Evolutionary conservation across 2,113 vertebrate species (phyloP), one percentile per base, ranked within the genome.

Genomic region (Vidua macroura): DNA sequence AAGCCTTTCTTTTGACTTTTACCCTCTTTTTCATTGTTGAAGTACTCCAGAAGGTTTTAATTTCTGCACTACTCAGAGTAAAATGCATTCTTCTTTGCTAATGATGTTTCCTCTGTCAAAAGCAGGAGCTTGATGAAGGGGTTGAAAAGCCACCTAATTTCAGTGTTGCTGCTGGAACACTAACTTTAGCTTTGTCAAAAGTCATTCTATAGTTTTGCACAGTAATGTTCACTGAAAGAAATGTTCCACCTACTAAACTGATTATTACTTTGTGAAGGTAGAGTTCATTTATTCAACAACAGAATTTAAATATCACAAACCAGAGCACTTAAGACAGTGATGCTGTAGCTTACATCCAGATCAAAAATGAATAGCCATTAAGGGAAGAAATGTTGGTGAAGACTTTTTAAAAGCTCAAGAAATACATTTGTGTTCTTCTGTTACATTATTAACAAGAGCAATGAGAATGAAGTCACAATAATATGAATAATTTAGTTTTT

Each of bases 371-470:
- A 74, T 19, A 67, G 59, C n/a, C 33, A 52, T 22, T 77, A 33
- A 46, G 8, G 3, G 15, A 33, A 15, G 37, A 52, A 74, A 46
- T 25, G 13, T 20, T 64, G 7, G 7, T 56, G 73, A 87, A 62
- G 55, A 85, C 20, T 66, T n/a, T 44, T 52, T 52, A 83, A 85
- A 31, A 80, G 49, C 41, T 62, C 20, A 88, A 69, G 67, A 86
- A 67, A 63, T 46, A 86, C 66, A 86, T n/a, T 5, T 48, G 20
- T 51, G 22, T 70, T 83, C 24, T 91, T 84, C 72, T 94, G 46
- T 86, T 93, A 80, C 85, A 94, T 95, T 90, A 92, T 90, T 94
- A 96, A 93, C 39, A 75, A 52, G 9, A 85, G 59, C 46, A 94
- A 88, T 21, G 82, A 23, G 22, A 89, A 84, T 76, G 56, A 92